Base-by-base conservation (phyloP, 1,140 invertebrate species). In the Amphibalanus amphitrite region DNA sequence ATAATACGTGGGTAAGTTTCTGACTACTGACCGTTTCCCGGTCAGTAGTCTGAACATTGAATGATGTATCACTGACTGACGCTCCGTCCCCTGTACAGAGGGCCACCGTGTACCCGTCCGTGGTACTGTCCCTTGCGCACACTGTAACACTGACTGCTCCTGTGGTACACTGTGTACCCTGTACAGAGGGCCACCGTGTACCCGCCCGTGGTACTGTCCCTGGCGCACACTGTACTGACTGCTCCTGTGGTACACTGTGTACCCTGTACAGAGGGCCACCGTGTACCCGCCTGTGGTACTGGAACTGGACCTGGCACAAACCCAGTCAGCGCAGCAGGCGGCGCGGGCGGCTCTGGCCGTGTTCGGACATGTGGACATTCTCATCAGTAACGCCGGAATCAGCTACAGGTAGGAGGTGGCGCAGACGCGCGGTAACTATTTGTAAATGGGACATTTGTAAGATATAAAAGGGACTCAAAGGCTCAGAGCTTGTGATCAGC, bases 331-430 rank as follows among this genome's bases (percentile, higher is more conserved):
- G 64, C 82, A 85, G 30, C 74, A 77, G 30, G 85, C 88, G 80
- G 84, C 89, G 0, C 77, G 83, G 71, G 86, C 88, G 76, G 85
- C 89, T 33, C 74, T 91, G 17, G 69, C 72, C 29, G 74, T 81
- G 67, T 87, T 89, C 82, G 90, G 87, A 15, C 80, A 84, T 72
- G 86, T 97, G 73, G 93, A 97, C 82, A 89, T 97, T 77, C 80
- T 97, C 3, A 86, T 97, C 28, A 96, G 97, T 79, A 97, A 97
- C 86, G 93, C 90, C 69, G 95, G 95, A 0, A 85, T 95, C 69
- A 76, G 75, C 65, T 74, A 69, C 30, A 15, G 47, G 47, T 59
- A 29, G 15, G 30, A 29, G 47, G 23, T 23, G 47, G 13, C 3
- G 13, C 47, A 20, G 47, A 20, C 47, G 47, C 6, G 10, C 38